Conservation (phyloP, 2,888 invertebrate species). For the Podotricha telesiphe region DNA sequence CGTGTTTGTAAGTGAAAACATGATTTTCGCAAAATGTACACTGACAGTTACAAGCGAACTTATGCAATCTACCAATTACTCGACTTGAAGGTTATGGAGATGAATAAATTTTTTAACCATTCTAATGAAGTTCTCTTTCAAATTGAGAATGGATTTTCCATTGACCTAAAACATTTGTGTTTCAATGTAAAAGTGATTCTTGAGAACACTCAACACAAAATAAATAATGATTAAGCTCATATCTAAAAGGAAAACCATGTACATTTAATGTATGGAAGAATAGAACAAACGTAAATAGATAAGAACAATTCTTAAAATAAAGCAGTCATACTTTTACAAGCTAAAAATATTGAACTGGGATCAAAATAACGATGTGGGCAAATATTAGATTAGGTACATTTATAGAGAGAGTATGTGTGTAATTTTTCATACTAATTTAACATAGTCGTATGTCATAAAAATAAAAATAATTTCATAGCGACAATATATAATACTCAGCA, state of each 20-base stretch:
- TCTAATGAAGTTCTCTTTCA: constrained; percentile 34
- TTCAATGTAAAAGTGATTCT: constrained; percentile 17
- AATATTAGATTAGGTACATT: neutral
- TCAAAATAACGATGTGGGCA: neutral
- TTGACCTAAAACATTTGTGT: constrained; percentile 30
- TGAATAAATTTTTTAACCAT: constrained; percentile 33
- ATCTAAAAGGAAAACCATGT: constrained; percentile 16
- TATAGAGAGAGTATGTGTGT: too few species aligned
- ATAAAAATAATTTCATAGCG: too few species aligned
- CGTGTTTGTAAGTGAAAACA: constrained; percentile 39
- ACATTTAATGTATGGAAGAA: neutral
- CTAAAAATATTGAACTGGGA: neutral
- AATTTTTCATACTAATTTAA: too few species aligned
- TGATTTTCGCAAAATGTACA: constrained; percentile 39
- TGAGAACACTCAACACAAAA: neutral
- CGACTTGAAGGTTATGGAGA: constrained; percentile 29
- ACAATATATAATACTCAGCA: too few species aligned
- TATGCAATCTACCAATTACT: constrained; percentile 31
- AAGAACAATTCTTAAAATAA: neutral
- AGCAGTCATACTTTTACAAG: neutral
- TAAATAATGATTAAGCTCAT: constrained; percentile 15
- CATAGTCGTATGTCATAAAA: too few species aligned
- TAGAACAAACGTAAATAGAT: neutral
- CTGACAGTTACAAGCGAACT: constrained; percentile 32
- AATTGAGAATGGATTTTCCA: constrained; percentile 37